Conservation (phyloP, 2,888 invertebrate species). For the Autographa pulchrina region DNA sequence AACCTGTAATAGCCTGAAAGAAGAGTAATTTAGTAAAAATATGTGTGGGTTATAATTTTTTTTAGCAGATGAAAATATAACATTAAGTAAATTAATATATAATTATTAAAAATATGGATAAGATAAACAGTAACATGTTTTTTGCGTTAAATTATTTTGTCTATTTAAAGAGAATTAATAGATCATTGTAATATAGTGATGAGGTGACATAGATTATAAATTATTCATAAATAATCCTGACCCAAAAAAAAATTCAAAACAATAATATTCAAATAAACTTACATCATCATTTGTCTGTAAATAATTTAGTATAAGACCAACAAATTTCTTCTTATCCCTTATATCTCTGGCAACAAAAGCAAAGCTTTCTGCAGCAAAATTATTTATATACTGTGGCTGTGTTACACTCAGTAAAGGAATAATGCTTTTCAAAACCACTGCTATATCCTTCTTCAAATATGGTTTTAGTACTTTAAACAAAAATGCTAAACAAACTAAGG, state of each 20-base stretch:
- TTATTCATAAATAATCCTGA: too few species aligned
- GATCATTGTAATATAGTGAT: too few species aligned
- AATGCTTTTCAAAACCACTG: slow-evolving; percentile 92
- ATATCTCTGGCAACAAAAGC: slow-evolving; percentile 97
- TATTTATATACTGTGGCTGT: slow-evolving; percentile 95
- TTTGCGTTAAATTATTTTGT: too few species aligned
- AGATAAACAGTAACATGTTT: too few species aligned
- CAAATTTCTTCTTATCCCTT: slow-evolving; percentile 93
- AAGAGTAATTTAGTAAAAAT: slow-evolving; percentile 22
- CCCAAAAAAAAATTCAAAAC: neutral
- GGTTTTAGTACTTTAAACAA: slow-evolving; percentile 97
- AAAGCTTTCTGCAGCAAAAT: slow-evolving; percentile 98
- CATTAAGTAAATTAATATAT: too few species aligned
- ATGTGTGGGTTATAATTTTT: neutral
- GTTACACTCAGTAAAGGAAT: slow-evolving; percentile 93
- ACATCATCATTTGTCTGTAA: slow-evolving; percentile 92
- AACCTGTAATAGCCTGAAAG: slow-evolving; percentile 93
- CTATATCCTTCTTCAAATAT: slow-evolving; percentile 94
- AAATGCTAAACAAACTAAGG: slow-evolving; percentile 95
- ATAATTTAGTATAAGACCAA: slow-evolving; percentile 91
- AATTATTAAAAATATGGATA: too few species aligned
- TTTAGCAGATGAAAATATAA: neutral
- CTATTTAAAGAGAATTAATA: too few species aligned
- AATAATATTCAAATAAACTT: slow-evolving; percentile 71
- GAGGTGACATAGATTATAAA: too few species aligned